Base-by-base conservation (phyloP, 2,888 invertebrate species). In the Dromius quadrimaculatus region DNA sequence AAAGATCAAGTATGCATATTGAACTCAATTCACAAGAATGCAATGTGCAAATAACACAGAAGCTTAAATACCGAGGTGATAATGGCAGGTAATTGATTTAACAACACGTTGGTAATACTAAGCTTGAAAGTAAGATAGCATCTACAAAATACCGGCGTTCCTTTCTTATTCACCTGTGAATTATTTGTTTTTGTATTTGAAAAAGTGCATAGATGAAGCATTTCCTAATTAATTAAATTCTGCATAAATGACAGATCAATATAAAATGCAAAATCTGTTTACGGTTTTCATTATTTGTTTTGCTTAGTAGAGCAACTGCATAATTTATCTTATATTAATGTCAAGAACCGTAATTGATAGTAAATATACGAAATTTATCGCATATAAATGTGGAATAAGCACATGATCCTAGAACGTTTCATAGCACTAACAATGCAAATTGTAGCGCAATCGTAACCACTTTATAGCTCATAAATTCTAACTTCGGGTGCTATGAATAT, bases 251-350 rank as follows among this genome's bases (percentile, higher is more conserved):
- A n/a, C n/a, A n/a, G n/a, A n/a, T n/a, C n/a, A n/a, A n/a, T n/a
- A n/a, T n/a, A n/a, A n/a, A n/a, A n/a, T n/a, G n/a, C n/a, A n/a
- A 54, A 11, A 54, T 28, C 11, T 19, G 11, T 54, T 54, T 54
- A 13, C 28, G 15, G 19, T 11, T 20, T 22, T 3, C 20, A 47
- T n/a, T 54, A 54, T 54, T 54, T 54, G 50, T 28, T 54, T 59
- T 17, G 34, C 20, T 59, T 36, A 59, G 34, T 36, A 59, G 59
- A 36, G 17, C 59, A 36, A 23, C 9, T 36, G 47, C 13, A 68
- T 68, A 68, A 68, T 59, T 59, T 68, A 68, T 68, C 59, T 59
- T 59, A 68, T 68, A 59, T 68, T 57, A 68, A 68, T 38, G 68
- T 68, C 68, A 59, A 22, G 17, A 17, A 59, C 41, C 13, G 22